Conservation (phyloP, 2,797 vertebrate species). For the Intellagama lesueurii region DNA sequence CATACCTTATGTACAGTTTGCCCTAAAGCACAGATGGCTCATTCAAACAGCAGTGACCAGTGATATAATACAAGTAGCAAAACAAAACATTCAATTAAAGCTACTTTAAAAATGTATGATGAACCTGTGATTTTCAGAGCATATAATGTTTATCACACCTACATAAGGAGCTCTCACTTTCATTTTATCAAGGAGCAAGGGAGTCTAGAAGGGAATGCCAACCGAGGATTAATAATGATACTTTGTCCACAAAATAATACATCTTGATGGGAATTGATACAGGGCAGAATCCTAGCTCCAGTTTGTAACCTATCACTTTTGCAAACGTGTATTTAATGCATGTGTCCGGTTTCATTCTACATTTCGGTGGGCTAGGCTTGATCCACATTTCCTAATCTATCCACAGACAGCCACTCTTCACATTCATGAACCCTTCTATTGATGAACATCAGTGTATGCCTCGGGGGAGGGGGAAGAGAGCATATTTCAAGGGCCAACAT, state of each 20-base stretch:
- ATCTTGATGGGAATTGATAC: neutral
- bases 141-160: neutral
- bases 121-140: neutral
- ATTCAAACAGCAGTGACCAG: conserved; percentile 5
- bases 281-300: neutral
- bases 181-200: neutral
- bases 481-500: neutral
- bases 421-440: neutral
- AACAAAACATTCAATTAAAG: conserved; percentile 25
- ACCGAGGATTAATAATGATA: neutral
- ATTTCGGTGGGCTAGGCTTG: neutral
- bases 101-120: neutral
- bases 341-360: neutral
- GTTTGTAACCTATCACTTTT: neutral
- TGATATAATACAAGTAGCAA: neutral
- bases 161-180: neutral
- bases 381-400: neutral
- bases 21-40: neutral
- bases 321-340: neutral
- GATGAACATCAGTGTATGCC: neutral
- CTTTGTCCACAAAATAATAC: neutral
- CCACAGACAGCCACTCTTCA: neutral
- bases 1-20: neutral
- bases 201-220: neutral
- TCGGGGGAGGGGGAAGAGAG: neutral